These are phyloP conservation scores for Anthophora plumipes DNA, from an alignment of 2,888 invertebrate species.

Conservation along the genomic window DNA sequence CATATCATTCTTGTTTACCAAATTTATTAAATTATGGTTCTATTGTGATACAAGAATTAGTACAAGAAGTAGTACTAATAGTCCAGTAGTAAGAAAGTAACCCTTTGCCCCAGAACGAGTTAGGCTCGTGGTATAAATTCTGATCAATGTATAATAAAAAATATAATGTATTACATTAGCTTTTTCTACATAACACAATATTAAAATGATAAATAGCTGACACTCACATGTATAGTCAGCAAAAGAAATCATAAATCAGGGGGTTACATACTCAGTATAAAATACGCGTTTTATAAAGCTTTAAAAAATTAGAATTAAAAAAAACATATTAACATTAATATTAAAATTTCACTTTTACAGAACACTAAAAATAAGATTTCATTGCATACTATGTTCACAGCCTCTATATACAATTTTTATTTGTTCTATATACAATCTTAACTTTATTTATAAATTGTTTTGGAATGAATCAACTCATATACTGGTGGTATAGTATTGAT, in stretches of 20 bases:
- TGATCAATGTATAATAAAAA: too few relatives aligned
- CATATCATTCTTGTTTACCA: conserved; percentile 14
- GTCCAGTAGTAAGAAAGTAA: not conserved
- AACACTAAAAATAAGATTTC: conserved; percentile 41
- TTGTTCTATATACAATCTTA: conserved; percentile 62
- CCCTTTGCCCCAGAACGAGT: too few relatives aligned
- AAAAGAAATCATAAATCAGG: too few relatives aligned
- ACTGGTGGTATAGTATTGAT: conserved; percentile 15
- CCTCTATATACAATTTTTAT: conserved; percentile 65
- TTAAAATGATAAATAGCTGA: too few relatives aligned
- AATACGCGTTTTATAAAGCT: not conserved
- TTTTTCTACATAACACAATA: too few relatives aligned
- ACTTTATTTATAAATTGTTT: conserved; percentile 32
- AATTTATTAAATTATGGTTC: conserved; percentile 20
- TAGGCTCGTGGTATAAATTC: too few relatives aligned
- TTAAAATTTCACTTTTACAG: conserved; percentile 20
- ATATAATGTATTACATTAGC: too few relatives aligned
- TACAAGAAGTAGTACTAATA: conserved; percentile 7
- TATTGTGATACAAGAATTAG: not conserved
- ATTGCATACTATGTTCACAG: conserved; percentile 66
- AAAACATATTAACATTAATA: conserved; percentile 35
- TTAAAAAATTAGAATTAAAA: conserved; percentile 3
- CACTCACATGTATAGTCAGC: too few relatives aligned
- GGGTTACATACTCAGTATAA: conserved; percentile 1
- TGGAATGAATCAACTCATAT: conserved; percentile 44